Evolutionary conservation across 2,888 invertebrate species (phyloP).

Genomic region (Stenodera caucasica): DNA sequence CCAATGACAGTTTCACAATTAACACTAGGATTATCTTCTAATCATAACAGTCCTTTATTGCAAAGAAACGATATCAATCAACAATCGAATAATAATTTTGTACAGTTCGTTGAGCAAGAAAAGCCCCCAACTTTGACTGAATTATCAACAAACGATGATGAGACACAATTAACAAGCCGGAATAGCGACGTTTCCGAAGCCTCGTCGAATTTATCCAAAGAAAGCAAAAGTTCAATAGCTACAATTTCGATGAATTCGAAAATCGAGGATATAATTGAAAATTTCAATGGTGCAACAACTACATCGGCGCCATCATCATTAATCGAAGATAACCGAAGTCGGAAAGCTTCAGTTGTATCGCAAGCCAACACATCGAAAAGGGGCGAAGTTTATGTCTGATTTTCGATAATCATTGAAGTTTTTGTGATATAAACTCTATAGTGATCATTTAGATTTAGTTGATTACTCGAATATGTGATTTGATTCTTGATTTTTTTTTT

Average conservation of each 20-base stretch:
- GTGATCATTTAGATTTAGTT: not conserved
- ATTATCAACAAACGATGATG: constrained; percentile 40
- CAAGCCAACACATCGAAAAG: constrained; percentile 55
- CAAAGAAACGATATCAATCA: constrained; percentile 38
- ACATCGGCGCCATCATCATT: constrained; percentile 42
- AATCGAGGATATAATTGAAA: constrained; percentile 30
- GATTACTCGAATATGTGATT: not conserved
- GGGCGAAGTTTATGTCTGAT: constrained; percentile 63
- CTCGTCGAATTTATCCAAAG: constrained; percentile 51
- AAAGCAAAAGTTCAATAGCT: constrained; percentile 47
- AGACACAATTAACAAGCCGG: constrained; percentile 34
- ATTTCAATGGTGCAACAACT: constrained; percentile 37
- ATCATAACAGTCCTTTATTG: constrained; percentile 57
- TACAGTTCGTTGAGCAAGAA: constrained; percentile 44
- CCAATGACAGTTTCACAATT: constrained; percentile 67
- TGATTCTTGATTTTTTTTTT: not conserved
- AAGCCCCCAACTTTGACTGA: constrained; percentile 44
- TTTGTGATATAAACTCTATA: constrained; percentile 5
- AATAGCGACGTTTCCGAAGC: constrained; percentile 51
- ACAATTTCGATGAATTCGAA: constrained; percentile 47
- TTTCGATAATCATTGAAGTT: not conserved
- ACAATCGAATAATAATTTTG: constrained; percentile 36
- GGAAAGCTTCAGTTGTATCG: constrained; percentile 57
- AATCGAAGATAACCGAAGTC: constrained; percentile 41
- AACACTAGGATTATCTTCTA: constrained; percentile 57